phyloP scores from a whole-genome alignment of 2,113 vertebrate genomes.

The Laterallus jamaicensis region DNA sequence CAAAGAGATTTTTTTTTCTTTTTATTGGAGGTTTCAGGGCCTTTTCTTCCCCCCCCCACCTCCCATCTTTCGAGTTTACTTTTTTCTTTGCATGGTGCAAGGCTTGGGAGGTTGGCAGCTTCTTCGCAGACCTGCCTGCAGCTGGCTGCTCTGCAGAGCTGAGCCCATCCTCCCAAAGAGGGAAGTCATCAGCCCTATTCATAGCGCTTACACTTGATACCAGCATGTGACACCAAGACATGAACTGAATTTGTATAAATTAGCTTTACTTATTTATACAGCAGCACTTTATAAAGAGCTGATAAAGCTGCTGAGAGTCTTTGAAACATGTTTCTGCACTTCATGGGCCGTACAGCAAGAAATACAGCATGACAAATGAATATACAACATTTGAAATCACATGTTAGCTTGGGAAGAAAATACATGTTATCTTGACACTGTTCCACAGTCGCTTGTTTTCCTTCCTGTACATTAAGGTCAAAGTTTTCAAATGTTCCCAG shows the following conservation, averaged over 20 bases:
- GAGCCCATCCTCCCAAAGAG: background rate
- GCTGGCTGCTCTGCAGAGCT: background rate
- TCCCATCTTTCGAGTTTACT: background rate
- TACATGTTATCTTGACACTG: background rate
- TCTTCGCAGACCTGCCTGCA: background rate
- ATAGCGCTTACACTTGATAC: background rate
- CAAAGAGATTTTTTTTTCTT: background rate
- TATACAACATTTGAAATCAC: background rate
- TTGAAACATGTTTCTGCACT: background rate
- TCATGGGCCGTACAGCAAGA: background rate
- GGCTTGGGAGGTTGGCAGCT: background rate
- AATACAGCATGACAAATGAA: background rate
- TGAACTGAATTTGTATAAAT: background rate
- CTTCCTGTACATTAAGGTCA: background rate
- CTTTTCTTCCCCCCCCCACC: background rate
- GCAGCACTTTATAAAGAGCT: background rate
- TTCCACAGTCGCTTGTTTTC: background rate
- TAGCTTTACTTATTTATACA: background rate
- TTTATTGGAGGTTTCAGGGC: background rate
- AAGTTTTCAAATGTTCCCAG: background rate
- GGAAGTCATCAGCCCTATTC: slow-evolving; percentile 38
- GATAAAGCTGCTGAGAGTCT: background rate
- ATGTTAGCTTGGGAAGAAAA: background rate
- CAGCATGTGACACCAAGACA: background rate
- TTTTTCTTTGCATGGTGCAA: background rate